Base-by-base conservation (phyloP, 2,888 invertebrate genomes). In the Brachycybe producta region DNA sequence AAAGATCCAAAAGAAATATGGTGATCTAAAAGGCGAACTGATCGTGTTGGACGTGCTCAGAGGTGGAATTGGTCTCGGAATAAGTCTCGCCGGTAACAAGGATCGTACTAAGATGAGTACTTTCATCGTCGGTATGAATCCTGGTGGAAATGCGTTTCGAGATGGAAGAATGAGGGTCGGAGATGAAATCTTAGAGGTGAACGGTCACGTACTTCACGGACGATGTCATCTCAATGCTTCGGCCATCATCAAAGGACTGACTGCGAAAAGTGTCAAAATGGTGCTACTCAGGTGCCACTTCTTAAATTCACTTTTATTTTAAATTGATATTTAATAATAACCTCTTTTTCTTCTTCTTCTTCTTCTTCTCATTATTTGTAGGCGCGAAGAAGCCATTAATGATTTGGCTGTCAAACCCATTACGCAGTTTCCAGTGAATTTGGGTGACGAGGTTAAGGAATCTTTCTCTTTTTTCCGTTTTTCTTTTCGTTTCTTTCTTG, bases 161-260 rank as follows among this genome's bases (percentile, higher is more conserved):
- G 74, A 79, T 4, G 78, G 79, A 5, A 78, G 82, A 5, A 77
- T 98, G 30, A 77, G 80, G 65, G 79, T 92, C 17, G 95, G 94
- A 1, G 98, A 98, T 66, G 94, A 97, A 69, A 82, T 97, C 57
- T 71, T 94, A 32, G 92, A 94, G 80, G 86, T 91, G 57, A 97
- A 97, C 69, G 95, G 94, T 8, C 79, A 84, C 54, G 88, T 94
- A 15, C 72, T 98, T 43, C 84, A 88, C 67, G 92, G 92, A 52
- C 76, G 94, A 62, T 92, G 92, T 68, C 97, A 97, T 69, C 77
- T 95, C 56, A 94, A 95, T 68, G 95, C 94, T 19, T 90, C 95
- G 1, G 87, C 87, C 23, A 82, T 92, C 65, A 95, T 98, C 68
- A 94, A 94, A 70, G 83, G 85, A 44, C 74, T 94, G 56, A 79